These are phyloP conservation scores for Silurus lanzhouensis DNA, from an alignment of 2,797 vertebrate species.

Conservation along the genomic window DNA sequence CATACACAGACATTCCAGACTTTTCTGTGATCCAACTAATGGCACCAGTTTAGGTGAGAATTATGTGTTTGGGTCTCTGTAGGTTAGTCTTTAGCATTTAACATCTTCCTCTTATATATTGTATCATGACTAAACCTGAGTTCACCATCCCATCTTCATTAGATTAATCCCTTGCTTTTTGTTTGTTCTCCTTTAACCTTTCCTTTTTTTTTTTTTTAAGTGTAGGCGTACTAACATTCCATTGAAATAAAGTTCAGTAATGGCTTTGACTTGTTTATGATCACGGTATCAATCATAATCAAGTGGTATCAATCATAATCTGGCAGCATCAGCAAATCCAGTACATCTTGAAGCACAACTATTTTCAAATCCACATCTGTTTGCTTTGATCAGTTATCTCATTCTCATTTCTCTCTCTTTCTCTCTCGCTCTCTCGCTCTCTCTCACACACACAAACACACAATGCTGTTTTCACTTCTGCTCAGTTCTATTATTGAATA, in stretches of 20 bases:
- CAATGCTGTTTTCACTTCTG: neutral
- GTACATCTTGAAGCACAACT: neutral
- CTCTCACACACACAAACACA: neutral
- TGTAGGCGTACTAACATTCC: neutral
- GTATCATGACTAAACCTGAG: neutral
- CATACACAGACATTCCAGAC: no score
- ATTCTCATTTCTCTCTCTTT: neutral
- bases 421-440: no score
- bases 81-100: neutral
- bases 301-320: neutral
- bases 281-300: no score
- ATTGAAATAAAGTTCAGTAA: neutral
- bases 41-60: no score
- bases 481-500: neutral
- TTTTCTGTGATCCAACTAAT: no score
- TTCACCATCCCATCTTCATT: neutral
- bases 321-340: neutral
- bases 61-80: neutral
- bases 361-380: constrained; percentile 8
- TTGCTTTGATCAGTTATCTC: neutral
- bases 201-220: neutral
- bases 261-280: neutral
- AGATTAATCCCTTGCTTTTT: neutral
- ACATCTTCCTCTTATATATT: neutral
- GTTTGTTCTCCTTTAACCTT: neutral